These are phyloP conservation scores for Willisornis vidua DNA, from an alignment of 2,113 vertebrate species.

Conservation along the genomic window DNA sequence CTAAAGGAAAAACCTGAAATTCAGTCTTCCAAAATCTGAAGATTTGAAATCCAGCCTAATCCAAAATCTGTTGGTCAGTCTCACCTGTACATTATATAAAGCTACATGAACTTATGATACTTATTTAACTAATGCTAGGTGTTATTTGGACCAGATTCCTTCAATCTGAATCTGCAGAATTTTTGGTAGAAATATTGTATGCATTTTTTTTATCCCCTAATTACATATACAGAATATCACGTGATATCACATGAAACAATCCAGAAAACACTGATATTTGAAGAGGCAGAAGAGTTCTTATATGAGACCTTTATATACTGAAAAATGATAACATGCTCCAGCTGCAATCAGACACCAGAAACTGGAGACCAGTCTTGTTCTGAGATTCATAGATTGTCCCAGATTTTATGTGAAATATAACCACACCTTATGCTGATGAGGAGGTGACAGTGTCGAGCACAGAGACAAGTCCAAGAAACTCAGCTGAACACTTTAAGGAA, in stretches of 20 bases:
- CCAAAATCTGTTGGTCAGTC: background rate
- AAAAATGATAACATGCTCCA: background rate
- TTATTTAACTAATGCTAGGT: background rate
- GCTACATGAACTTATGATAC: background rate
- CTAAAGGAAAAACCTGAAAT: background rate
- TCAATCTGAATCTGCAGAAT: background rate
- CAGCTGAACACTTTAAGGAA: background rate
- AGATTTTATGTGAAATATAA: background rate
- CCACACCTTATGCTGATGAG: background rate
- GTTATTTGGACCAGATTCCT: slow-evolving; percentile 1
- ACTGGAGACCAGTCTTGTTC: background rate
- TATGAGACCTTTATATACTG: background rate
- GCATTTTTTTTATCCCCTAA: background rate
- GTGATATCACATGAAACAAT: background rate
- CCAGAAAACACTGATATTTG: background rate
- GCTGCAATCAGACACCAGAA: background rate
- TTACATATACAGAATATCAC: background rate
- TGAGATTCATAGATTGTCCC: background rate
- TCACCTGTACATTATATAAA: background rate
- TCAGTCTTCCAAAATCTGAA: background rate
- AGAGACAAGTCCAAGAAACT: background rate
- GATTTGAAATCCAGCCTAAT: background rate
- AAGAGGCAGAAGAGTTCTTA: background rate
- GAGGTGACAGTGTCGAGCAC: background rate
- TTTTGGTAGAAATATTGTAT: background rate